Conservation (phyloP, 2,797 vertebrate genomes). For the Mormyrops attenuatus region DNA sequence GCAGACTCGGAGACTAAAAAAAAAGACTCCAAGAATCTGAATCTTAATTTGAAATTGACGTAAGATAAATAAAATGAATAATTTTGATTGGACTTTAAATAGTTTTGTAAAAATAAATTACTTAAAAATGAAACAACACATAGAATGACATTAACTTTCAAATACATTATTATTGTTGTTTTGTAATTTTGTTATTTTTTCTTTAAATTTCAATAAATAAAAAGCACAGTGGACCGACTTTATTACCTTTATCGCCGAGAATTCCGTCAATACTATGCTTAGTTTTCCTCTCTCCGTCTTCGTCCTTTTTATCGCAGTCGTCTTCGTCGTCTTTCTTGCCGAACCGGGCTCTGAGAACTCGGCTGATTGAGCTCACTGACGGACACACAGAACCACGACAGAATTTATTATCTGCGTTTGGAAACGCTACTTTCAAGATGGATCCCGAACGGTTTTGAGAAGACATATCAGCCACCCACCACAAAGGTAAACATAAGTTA, state of each 20-base stretch:
- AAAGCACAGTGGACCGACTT: background rate
- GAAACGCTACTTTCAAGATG: background rate
- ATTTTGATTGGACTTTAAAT: background rate
- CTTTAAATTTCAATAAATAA: background rate
- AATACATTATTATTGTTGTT: background rate
- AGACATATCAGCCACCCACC: background rate
- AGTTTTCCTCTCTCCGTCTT: conserved; percentile 94
- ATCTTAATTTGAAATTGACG: background rate
- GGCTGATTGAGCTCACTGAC: conserved; percentile 99
- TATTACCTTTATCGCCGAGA: conserved; percentile 94
- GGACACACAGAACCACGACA: conserved; percentile 44
- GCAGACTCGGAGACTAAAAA: conserved; percentile 49
- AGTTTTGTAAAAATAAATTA: background rate
- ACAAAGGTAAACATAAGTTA: background rate
- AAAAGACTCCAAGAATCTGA: background rate
- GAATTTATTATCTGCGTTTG: background rate
- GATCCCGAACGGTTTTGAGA: background rate
- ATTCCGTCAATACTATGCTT: conserved; percentile 99
- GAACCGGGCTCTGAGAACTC: conserved; percentile 98
- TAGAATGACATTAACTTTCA: background rate
- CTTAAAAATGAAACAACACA: background rate
- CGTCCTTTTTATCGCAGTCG: conserved; percentile 94
- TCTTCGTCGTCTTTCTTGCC: conserved; percentile 97
- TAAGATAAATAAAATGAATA: background rate
- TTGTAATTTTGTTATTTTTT: background rate